These are phyloP conservation scores for Drosophila kokeensis DNA, from an alignment of 2,888 invertebrate species.

Conservation along the genomic window DNA sequence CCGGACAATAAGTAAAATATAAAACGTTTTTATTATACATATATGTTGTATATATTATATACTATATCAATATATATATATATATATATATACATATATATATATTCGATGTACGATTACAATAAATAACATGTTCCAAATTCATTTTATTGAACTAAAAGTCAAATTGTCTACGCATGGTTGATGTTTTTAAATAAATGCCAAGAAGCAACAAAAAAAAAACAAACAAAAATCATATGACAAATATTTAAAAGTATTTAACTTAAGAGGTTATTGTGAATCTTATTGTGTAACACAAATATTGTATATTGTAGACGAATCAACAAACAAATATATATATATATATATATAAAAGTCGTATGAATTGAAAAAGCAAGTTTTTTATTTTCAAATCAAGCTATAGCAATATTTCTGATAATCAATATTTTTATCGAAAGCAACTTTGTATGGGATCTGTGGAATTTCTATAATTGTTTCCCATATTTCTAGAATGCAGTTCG, in stretches of 20 bases:
- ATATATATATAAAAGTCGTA: conserved; percentile 17
- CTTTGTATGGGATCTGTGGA: neutral
- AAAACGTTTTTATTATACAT: conserved; percentile 30
- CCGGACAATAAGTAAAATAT: conserved; percentile 66
- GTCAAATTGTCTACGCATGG: conserved; percentile 71
- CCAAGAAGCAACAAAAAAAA: conserved; percentile 19
- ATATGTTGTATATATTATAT: conserved; percentile 21
- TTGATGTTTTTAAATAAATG: conserved; percentile 58
- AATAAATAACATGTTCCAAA: conserved; percentile 11
- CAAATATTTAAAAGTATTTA: conserved; percentile 30
- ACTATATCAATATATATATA: conserved; percentile 11
- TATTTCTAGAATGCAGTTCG: neutral
- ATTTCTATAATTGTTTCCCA: neutral
- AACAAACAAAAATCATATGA: conserved; percentile 7
- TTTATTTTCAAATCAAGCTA: neutral
- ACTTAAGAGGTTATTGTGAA: conserved; percentile 46
- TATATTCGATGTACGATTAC: conserved; percentile 15
- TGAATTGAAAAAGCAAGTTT: conserved; percentile 4
- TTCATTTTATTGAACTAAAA: conserved; percentile 19
- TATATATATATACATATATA: conserved; percentile 5
- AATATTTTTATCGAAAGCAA: neutral
- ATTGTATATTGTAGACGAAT: conserved; percentile 56
- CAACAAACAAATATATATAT: conserved; percentile 2
- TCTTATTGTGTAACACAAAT: conserved; percentile 61
- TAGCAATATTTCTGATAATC: neutral